Evolutionary conservation across 1,140 invertebrate species (phyloP).

Genomic region (Chrysomallon squamiferum): DNA sequence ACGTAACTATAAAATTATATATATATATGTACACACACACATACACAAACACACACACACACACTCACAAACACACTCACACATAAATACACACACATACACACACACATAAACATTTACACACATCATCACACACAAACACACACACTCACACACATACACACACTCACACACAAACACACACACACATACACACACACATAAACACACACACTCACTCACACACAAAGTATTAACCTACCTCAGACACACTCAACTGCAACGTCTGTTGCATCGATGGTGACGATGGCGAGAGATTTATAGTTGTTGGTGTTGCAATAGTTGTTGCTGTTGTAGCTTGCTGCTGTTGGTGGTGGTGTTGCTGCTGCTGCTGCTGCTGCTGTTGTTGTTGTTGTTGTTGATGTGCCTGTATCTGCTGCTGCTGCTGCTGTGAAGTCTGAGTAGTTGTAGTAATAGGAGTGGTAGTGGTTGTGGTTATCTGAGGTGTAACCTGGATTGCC

Average conservation of each 20-base stretch:
- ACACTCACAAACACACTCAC: too few relatives aligned
- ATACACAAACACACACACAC: too few relatives aligned
- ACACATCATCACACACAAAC: too few relatives aligned
- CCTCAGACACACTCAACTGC: slow-evolving; percentile 2
- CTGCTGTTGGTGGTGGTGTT: slow-evolving; percentile 10
- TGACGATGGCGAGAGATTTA: neutral
- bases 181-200: too few relatives aligned
- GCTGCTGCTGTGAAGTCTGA: slow-evolving; percentile 14
- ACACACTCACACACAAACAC: too few relatives aligned
- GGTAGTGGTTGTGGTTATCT: slow-evolving; percentile 8
- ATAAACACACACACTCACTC: too few relatives aligned
- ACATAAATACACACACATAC: too few relatives aligned
- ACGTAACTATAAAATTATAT: too few relatives aligned
- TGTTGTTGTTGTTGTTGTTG: slow-evolving; percentile 17
- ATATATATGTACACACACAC: too few relatives aligned
- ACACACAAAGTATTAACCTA: neutral
- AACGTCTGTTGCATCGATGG: neutral
- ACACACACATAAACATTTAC: too few relatives aligned
- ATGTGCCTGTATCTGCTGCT: slow-evolving; percentile 4
- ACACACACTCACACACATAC: too few relatives aligned
- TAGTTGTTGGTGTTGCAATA: slow-evolving; percentile 2
- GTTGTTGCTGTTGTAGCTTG: neutral
- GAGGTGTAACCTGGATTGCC: slow-evolving; percentile 38
- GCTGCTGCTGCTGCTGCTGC: slow-evolving; percentile 21
- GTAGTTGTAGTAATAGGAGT: slow-evolving; percentile 12